Percentiles rank a stretch among this genome's conserved stretches.
These are phyloP conservation scores for Pogonognathellus flavescens DNA, from an alignment of 1,140 invertebrate species.

Conservation along the genomic window DNA sequence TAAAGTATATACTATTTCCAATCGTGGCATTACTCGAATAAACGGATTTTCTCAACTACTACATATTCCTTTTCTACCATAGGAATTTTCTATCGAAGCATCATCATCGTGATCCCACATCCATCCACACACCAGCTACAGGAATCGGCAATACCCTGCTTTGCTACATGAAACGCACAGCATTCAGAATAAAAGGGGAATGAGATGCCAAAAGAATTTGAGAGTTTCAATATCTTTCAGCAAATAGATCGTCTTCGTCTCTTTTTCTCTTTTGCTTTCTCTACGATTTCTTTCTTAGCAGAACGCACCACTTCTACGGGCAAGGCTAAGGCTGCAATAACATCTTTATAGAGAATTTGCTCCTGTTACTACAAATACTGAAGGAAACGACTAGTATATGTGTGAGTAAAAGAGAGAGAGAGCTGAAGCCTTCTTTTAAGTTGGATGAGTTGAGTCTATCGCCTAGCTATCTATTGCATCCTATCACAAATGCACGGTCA, in stretches of 20 bases:
- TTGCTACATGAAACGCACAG: not conserved
- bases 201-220: conserved; percentile 44
- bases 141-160: not conserved
- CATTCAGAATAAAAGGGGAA: conserved; percentile 43
- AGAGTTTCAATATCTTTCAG: conserved; percentile 57
- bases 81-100: not conserved
- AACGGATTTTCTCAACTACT: not conserved
- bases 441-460: conserved; percentile 34
- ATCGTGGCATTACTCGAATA: not conserved
- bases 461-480: conserved; percentile 31
- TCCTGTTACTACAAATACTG: not conserved
- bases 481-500: conserved; percentile 59
- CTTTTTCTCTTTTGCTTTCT: not conserved
- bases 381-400: not conserved
- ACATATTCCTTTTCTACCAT: not conserved
- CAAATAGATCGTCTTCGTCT: conserved; percentile 50
- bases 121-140: no score
- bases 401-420: not conserved
- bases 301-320: not conserved
- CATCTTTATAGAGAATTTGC: no score
- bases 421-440: not conserved
- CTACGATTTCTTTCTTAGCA: not conserved
- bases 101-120: not conserved
- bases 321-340: no score
- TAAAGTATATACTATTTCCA: not conserved